phyloP scores from a whole-genome alignment of 2,888 invertebrate genomes.

The Tetheella fluctuosa region DNA sequence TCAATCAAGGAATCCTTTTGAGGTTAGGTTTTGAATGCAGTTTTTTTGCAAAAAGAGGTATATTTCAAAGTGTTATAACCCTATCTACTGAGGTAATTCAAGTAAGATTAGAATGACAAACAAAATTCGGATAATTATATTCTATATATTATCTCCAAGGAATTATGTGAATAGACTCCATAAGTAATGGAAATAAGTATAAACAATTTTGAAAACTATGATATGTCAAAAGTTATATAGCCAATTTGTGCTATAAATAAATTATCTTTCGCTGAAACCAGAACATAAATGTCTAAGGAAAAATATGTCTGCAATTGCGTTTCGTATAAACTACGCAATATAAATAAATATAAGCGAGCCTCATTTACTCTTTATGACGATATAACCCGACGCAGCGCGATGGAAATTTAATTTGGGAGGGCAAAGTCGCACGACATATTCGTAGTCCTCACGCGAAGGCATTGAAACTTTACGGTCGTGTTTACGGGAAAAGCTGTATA shows the following conservation, averaged over 20 bases:
- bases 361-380: constrained; percentile 26
- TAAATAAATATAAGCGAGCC: constrained; percentile 25
- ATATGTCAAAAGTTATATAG: too few species aligned
- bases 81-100: too few species aligned
- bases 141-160: too few species aligned
- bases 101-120: too few species aligned
- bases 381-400: constrained; percentile 18
- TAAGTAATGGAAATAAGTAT: too few species aligned
- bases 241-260: too few species aligned
- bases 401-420: constrained; percentile 10
- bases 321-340: not conserved
- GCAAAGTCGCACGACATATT: constrained; percentile 1
- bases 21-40: not conserved
- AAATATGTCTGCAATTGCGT: not conserved
- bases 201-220: too few species aligned
- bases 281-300: not conserved
- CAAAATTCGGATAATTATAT: too few species aligned
- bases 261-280: too few species aligned
- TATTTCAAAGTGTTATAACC: too few species aligned
- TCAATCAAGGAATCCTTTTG: constrained; percentile 18
- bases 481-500: constrained; percentile 5
- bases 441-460: not conserved
- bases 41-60: not conserved
- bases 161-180: too few species aligned
- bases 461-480: constrained; percentile 2